Conservation (phyloP, 2,888 invertebrate species). For the Ectobius pallidus region DNA sequence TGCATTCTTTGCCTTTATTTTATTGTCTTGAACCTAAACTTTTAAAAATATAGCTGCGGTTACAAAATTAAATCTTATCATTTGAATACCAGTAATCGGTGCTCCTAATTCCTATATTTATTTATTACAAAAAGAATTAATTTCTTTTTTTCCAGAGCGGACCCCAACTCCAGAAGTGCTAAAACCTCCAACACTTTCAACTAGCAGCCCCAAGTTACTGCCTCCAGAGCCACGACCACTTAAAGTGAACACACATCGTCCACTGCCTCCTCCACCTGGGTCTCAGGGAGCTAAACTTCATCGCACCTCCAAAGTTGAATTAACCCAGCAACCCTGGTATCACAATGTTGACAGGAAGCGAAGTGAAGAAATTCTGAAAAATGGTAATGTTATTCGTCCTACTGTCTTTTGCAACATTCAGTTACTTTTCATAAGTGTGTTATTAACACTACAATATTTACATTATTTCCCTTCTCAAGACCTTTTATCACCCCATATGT, state of each 20-base stretch:
- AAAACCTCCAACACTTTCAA: constrained; percentile 8
- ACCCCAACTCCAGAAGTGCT: constrained; percentile 33
- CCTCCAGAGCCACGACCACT: constrained; percentile 27
- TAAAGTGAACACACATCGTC: constrained; percentile 25
- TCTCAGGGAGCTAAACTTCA: constrained; percentile 22
- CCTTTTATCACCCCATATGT: no score
- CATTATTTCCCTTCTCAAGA: no score
- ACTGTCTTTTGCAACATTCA: no score
- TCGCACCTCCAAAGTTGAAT: neutral
- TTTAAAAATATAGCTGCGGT: no score
- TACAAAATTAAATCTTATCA: no score
- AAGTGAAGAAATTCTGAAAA: constrained; percentile 41
- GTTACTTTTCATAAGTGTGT: no score
- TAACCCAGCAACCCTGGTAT: constrained; percentile 42
- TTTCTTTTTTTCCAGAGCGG: constrained; percentile 38
- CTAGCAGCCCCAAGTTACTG: constrained; percentile 19
- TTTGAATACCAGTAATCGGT: no score
- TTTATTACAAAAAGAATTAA: no score
- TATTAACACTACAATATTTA: no score
- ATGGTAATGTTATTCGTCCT: no score
- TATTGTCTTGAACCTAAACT: no score
- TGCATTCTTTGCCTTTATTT: neutral
- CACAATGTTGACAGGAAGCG: constrained; percentile 41
- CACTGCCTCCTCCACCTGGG: constrained; percentile 39
- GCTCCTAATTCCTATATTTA: no score